Base-by-base conservation (phyloP, 2,113 vertebrate genomes). In the Xiphias gladius region DNA sequence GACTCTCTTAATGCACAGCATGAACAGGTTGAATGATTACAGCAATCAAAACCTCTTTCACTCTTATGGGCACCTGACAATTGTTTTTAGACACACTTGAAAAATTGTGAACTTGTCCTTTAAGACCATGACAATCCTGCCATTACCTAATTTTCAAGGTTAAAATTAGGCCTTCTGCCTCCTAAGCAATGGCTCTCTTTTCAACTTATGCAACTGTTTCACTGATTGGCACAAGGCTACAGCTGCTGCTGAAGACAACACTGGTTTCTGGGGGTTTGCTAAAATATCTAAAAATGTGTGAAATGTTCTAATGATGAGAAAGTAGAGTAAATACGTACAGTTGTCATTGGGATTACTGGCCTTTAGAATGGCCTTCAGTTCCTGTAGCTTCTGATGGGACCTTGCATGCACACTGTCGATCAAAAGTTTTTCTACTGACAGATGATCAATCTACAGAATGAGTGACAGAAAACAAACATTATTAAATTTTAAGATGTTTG, bases 331-430 rank as follows among this genome's bases (percentile, higher is more conserved):
- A 86, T 73, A 96, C 97, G 35, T 95, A 99, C 98, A 99, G 87
- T 96, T 99, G 89, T 99, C 98, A 67, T 94, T 96, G 81, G 94
- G 89, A 66, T 99, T 99, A 94, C 94, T 96, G 91, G 90, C 94
- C 94, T 97, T 97, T 54, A 99, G 94, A 94, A 99, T 97, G 91
- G 97, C 94, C 94, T 99, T 99, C 64, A 99, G 94, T 90, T 99
- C 98, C 94, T 98, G 97, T 50, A 99, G 96, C 90, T 99, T 99
- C 94, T 99, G 98, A 96, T 99, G 95, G 67, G 98, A 97, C 84
- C 97, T 96, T 50, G 98, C 98, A 86, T 98, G 98, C 26, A 99
- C 97, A 43, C 98, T 99, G 93, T 99, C 98, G 75, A 99, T 99
- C 89, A 99, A 90, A 83, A 99, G 97, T 91, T 99, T 99, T 93